These are phyloP conservation scores for Amiota communis DNA, from an alignment of 2,888 invertebrate species.

Conservation along the genomic window DNA sequence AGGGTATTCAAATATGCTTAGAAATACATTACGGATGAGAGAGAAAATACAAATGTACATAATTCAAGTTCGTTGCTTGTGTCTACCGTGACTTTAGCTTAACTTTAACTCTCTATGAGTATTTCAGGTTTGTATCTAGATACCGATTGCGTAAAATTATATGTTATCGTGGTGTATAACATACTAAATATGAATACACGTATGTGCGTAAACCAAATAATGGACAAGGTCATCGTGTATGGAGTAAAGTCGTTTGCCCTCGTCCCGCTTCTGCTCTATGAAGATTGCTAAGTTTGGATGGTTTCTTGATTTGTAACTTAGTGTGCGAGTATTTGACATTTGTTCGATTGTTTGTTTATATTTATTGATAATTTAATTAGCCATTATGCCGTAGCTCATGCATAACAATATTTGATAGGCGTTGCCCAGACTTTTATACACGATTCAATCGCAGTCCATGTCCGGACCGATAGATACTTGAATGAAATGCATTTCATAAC, in stretches of 20 bases:
- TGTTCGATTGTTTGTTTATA: constrained; percentile 33
- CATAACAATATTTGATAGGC: constrained; percentile 38
- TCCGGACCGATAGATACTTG: neutral
- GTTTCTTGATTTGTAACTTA: constrained; percentile 32
- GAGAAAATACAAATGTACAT: too few relatives aligned
- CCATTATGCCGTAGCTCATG: constrained; percentile 43
- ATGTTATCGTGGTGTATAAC: neutral
- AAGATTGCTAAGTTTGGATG: constrained; percentile 53
- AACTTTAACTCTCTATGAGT: too few relatives aligned
- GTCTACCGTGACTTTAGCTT: constrained; percentile 48
- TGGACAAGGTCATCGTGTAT: constrained; percentile 58
- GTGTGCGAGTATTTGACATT: constrained; percentile 11
- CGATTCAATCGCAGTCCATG: neutral
- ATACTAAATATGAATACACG: constrained; percentile 13
- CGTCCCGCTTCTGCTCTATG: constrained; percentile 44
- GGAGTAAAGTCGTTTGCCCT: constrained; percentile 29
- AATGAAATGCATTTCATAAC: constrained; percentile 14
- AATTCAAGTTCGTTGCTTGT: constrained; percentile 63
- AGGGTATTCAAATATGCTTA: too few relatives aligned
- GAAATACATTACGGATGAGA: too few relatives aligned
- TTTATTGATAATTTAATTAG: constrained; percentile 59
- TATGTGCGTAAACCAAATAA: constrained; percentile 49
- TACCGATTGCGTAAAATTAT: constrained; percentile 24
- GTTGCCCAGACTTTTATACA: neutral
- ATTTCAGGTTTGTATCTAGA: constrained; percentile 11